Base-by-base conservation (phyloP, 1,140 invertebrate genomes). In the Drosophila varians region DNA sequence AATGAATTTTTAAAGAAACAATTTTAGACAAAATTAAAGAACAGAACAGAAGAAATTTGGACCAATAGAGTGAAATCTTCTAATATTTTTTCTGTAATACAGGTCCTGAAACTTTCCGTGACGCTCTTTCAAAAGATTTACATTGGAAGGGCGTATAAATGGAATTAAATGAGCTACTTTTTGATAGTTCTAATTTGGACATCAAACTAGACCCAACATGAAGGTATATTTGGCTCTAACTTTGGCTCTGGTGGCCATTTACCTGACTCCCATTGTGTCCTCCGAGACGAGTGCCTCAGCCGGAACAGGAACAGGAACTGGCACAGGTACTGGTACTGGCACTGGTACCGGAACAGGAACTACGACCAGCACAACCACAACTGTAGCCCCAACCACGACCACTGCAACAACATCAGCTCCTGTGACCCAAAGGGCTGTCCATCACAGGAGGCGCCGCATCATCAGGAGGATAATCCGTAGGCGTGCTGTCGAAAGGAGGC, bases 171-270 rank as follows among this genome's bases (percentile, higher is more conserved):
- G 9, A n/a, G 8, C 11, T 21, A 25, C 16, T 8, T 9, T 0
- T 12, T 21, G 9, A 14, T 4, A 36, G 7, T 16, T 34, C 4
- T 23, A 7, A 1, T 3, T 28, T 19, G 1, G 14, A 19, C 11
- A 2, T 23, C n/a, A n/a, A 31, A 9, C 28, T 11, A 31, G 28
- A 31, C 9, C 11, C 19, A 46, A 11, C 1, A 56, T 57, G 45
- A 48, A 8, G 11, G 3, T 34, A 1, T n/a, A 16, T 18, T 4
- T 57, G 9, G 12, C 14, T 3, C 0, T 48, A 7, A n/a, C 45
- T 5, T 8, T 57, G 8, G 45, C 19, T 16, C 6, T 57, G 7
- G 16, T 57, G 19, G 54, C 54, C 11, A 16, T 49, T 9, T 7
- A 21, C 7, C 8, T 57, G 45, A 18, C 28, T 7, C 12, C 28